Percentiles rank a stretch among this genome's conserved stretches.
phyloP scores from a whole-genome alignment of 2,888 invertebrate species.

The Blastobasis adustella region DNA sequence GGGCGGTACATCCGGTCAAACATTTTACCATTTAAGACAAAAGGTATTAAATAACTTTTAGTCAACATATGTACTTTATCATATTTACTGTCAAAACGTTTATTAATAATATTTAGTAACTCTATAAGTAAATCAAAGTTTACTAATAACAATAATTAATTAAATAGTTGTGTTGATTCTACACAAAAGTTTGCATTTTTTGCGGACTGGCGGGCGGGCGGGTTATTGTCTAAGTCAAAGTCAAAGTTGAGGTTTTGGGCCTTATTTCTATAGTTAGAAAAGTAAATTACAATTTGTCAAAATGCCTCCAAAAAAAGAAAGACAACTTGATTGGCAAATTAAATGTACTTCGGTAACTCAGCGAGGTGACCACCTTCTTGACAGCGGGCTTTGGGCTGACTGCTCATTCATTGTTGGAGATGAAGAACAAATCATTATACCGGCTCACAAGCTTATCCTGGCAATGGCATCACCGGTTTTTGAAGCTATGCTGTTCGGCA shows the following conservation, averaged over 20 bases:
- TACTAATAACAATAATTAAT: too few species aligned
- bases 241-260: too few species aligned
- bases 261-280: too few species aligned
- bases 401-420: conserved; percentile 87
- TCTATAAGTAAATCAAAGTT: too few species aligned
- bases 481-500: conserved; percentile 91
- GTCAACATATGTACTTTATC: too few species aligned
- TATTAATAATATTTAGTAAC: too few species aligned
- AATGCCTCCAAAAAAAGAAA: too few species aligned
- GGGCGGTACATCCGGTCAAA: too few species aligned
- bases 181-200: neutral
- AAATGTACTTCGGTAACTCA: conserved; percentile 81
- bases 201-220: neutral
- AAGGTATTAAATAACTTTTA: too few species aligned
- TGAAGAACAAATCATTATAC: conserved; percentile 80
- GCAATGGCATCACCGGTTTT: conserved; percentile 93
- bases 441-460: conserved; percentile 85
- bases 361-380: conserved; percentile 82
- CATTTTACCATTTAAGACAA: too few species aligned
- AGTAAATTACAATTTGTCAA: too few species aligned
- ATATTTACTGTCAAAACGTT: too few species aligned
- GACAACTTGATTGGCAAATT: conserved; percentile 81
- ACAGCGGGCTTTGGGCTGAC: conserved; percentile 88
- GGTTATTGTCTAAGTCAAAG: neutral
- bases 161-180: neutral